phyloP scores from a whole-genome alignment of 2,113 vertebrate genomes.

The Cebidichthys violaceus region DNA sequence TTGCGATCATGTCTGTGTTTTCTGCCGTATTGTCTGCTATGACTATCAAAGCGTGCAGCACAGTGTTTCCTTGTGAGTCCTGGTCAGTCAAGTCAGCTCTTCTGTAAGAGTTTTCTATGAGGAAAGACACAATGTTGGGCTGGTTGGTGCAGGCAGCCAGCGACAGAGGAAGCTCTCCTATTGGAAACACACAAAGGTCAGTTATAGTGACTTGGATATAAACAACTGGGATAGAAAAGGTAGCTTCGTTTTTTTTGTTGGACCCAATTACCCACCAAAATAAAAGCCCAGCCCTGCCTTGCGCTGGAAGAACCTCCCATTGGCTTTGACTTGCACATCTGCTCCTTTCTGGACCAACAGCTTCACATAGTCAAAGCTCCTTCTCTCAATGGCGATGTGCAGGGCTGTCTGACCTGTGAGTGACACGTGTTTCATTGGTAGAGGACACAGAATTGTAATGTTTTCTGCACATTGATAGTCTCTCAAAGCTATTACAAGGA shows the following conservation, averaged over 20 bases:
- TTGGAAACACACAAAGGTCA: not conserved
- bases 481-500: too few species aligned
- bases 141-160: slow-evolving; percentile 93
- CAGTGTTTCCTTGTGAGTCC: slow-evolving; percentile 89
- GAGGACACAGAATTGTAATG: not conserved
- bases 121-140: slow-evolving; percentile 87
- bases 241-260: not conserved
- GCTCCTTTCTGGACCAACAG: slow-evolving; percentile 90
- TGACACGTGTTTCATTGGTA: not conserved
- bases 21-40: slow-evolving; percentile 88
- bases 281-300: slow-evolving; percentile 88
- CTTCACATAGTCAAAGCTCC: slow-evolving; percentile 86
- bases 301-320: slow-evolving; percentile 90
- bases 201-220: not conserved
- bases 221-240: not conserved
- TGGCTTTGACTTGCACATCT: slow-evolving; percentile 89
- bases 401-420: slow-evolving; percentile 88
- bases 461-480: not conserved
- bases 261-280: slow-evolving; percentile 84
- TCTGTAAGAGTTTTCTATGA: slow-evolving; percentile 88
- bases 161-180: slow-evolving; percentile 91
- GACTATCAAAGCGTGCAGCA: slow-evolving; percentile 88
- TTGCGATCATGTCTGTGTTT: slow-evolving; percentile 89
- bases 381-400: slow-evolving; percentile 91
- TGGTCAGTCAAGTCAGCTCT: slow-evolving; percentile 78